These are phyloP conservation scores for Fregata magnificens DNA, from an alignment of 2,113 vertebrate genomes.

Conservation along the genomic window DNA sequence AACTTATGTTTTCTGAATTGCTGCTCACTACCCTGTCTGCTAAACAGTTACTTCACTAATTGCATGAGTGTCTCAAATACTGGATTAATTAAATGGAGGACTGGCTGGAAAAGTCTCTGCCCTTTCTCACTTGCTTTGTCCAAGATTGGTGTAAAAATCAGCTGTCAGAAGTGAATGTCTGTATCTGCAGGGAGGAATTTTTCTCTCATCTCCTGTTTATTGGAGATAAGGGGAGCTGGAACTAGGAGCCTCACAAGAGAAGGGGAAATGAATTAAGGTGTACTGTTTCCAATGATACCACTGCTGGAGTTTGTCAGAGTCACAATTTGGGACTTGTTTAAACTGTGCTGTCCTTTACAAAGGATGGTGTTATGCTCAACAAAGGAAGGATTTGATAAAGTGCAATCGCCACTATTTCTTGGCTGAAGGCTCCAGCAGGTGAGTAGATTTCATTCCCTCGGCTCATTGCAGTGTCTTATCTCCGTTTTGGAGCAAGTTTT, in stretches of 20 bases:
- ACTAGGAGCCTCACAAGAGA: background rate
- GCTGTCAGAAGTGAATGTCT: background rate
- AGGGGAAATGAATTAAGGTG: slow-evolving; percentile 9
- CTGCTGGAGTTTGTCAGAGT: slow-evolving; percentile 41
- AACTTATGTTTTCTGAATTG: background rate
- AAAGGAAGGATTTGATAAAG: background rate
- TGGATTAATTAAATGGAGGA: background rate
- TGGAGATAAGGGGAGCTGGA: background rate
- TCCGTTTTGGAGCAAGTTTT: slow-evolving; percentile 21
- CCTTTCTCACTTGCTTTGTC: background rate
- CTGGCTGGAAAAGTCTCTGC: background rate
- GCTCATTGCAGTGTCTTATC: background rate
- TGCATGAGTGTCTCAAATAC: background rate
- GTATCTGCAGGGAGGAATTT: background rate
- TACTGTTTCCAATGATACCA: background rate
- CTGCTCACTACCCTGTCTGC: background rate
- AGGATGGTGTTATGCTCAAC: background rate
- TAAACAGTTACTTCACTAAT: background rate
- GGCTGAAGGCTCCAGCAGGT: slow-evolving; percentile 1
- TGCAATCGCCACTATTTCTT: background rate
- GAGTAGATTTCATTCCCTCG: slow-evolving; percentile 16
- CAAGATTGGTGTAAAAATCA: background rate
- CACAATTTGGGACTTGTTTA: slow-evolving; percentile 3
- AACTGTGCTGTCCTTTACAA: slow-evolving; percentile 9
- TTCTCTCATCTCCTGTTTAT: slow-evolving; percentile 32